Evolutionary conservation across 2,113 vertebrate species (phyloP).

Genomic region (Ciconia stormi): DNA sequence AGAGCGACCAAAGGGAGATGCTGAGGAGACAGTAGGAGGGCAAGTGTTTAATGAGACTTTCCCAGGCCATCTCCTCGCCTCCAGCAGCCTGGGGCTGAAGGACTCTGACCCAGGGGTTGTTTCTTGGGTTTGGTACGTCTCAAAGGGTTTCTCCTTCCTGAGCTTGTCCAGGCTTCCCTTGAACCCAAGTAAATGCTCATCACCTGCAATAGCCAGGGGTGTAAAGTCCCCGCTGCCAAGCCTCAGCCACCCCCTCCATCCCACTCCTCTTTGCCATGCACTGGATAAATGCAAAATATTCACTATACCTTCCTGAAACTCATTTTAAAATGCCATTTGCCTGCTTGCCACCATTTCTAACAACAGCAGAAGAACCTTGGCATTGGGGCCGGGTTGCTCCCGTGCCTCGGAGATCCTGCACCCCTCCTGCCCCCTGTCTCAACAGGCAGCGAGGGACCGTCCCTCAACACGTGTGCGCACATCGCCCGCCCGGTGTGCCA

Average conservation of each 20-base stretch:
- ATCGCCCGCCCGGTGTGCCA: not conserved
- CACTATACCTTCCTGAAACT: not conserved
- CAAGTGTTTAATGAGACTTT: not conserved
- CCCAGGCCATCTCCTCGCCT: not conserved
- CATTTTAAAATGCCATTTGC: not conserved
- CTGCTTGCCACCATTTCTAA: not conserved
- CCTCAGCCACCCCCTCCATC: not conserved
- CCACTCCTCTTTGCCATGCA: not conserved
- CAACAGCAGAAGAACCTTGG: not conserved
- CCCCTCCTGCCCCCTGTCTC: not conserved
- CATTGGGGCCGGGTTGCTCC: too few species aligned
- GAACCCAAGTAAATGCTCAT: not conserved
- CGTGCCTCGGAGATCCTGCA: rapidly evolving
- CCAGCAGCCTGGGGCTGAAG: not conserved
- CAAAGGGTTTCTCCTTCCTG: not conserved
- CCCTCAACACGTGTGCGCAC: not conserved
- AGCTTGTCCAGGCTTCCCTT: not conserved
- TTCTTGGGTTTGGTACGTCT: not conserved
- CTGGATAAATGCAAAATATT: not conserved
- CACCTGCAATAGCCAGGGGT: not conserved
- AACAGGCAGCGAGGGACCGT: not conserved
- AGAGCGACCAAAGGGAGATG: not conserved
- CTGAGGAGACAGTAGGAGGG: not conserved
- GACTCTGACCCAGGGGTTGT: not conserved
- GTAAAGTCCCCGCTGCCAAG: not conserved